Evolutionary conservation across 2,888 invertebrate genomes (phyloP).

Genomic region (Pollenia angustigena): DNA sequence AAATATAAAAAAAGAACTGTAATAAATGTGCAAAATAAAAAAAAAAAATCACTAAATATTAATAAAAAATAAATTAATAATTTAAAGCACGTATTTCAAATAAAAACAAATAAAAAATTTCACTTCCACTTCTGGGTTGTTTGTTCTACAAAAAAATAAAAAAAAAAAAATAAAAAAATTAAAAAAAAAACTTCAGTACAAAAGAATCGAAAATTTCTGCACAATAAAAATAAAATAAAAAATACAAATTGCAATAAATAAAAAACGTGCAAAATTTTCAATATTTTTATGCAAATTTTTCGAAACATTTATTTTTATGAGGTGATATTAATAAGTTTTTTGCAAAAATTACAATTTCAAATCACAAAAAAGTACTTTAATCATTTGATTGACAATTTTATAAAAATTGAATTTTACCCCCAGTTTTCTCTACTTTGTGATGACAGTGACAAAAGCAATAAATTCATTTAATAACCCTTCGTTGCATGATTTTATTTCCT

Average conservation of each 20-base stretch:
- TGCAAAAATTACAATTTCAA: too few species aligned
- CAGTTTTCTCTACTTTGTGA: too few species aligned
- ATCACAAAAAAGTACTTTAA: too few species aligned
- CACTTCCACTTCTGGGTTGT: constrained; percentile 52
- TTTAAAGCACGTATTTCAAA: constrained; percentile 62
- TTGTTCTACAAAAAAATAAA: constrained; percentile 7
- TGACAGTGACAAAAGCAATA: too few species aligned
- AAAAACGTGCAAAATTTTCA: constrained; percentile 49
- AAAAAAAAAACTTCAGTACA: too few species aligned
- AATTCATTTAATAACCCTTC: too few species aligned
- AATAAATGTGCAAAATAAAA: background rate
- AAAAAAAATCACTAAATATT: background rate
- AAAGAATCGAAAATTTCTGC: constrained; percentile 18
- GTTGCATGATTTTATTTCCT: too few species aligned
- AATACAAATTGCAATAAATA: constrained; percentile 13
- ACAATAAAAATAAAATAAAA: background rate
- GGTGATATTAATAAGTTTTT: constrained; percentile 4
- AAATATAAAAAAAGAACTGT: background rate
- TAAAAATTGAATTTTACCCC: too few species aligned
- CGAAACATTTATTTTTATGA: background rate
- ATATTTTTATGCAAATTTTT: constrained; percentile 18
- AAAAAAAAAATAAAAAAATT: background rate
- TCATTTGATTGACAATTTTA: too few species aligned
- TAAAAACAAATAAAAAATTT: constrained; percentile 47
- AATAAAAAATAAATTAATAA: constrained; percentile 45